Conservation (phyloP, 2,888 invertebrate genomes). For the Rugalucina vietnamica region DNA sequence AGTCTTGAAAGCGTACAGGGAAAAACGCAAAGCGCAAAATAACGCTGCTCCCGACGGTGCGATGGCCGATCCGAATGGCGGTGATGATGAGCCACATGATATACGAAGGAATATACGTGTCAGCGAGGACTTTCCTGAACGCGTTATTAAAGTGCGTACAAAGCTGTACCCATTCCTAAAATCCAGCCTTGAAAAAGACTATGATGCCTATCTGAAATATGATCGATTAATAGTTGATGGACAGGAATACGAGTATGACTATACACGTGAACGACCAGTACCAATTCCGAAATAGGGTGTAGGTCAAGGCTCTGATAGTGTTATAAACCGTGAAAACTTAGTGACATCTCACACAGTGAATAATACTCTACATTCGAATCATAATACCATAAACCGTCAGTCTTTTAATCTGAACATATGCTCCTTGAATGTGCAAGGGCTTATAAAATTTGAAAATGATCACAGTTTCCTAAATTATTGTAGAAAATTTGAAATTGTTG, state of each 20-base stretch:
- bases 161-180: neutral
- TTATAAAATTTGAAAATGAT: neutral
- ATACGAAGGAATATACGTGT: neutral
- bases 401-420: constrained; percentile 5
- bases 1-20: neutral
- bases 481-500: neutral
- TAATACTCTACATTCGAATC: too few species aligned
- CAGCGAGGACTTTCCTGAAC: constrained; percentile 6
- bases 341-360: too few species aligned
- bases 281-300: neutral
- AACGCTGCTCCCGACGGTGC: too few species aligned
- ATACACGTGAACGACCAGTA: neutral
- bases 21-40: neutral
- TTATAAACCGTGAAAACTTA: too few species aligned
- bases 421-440: constrained; percentile 24
- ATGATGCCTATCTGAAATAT: neutral
- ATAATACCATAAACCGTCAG: too few species aligned
- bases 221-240: neutral
- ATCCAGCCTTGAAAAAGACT: neutral
- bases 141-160: neutral
- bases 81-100: neutral
- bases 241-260: neutral
- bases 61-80: too few species aligned
- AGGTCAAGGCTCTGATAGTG: neutral
- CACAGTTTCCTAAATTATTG: neutral